Evolutionary conservation across 1,140 invertebrate genomes (phyloP).

Genomic region (Penaeus chinensis): DNA sequence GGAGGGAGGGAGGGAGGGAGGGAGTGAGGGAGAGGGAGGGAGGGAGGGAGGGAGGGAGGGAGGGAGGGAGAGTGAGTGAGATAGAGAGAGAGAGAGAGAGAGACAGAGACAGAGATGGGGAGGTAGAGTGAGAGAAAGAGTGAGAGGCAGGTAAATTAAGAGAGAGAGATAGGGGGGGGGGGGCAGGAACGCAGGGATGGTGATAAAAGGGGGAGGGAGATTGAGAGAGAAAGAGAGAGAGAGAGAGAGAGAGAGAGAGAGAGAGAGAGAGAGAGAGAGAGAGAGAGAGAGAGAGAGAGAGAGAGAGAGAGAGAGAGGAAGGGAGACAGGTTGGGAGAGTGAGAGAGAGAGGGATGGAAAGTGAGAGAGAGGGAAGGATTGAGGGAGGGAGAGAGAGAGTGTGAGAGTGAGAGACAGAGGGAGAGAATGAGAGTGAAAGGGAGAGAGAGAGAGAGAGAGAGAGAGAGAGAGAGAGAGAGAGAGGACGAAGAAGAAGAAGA

Average conservation of each 20-base stretch:
- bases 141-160: no score
- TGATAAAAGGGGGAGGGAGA: background rate
- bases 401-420: background rate
- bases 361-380: background rate
- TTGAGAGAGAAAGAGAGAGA: background rate
- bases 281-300: background rate
- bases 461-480: no score
- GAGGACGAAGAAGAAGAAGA: no score
- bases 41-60: background rate
- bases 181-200: background rate
- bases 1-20: constrained; percentile 17
- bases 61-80: background rate
- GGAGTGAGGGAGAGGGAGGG: background rate
- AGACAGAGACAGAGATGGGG: background rate
- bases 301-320: background rate
- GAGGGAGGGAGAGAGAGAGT: background rate
- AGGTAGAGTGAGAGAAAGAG: background rate
- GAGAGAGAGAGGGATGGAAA: background rate
- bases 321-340: background rate
- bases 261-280: background rate
- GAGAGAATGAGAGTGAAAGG: background rate
- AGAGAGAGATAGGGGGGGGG: no score
- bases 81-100: background rate
- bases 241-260: background rate
- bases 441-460: no score